phyloP scores from a whole-genome alignment of 2,888 invertebrate species.

The Zeuzera pyrina region DNA sequence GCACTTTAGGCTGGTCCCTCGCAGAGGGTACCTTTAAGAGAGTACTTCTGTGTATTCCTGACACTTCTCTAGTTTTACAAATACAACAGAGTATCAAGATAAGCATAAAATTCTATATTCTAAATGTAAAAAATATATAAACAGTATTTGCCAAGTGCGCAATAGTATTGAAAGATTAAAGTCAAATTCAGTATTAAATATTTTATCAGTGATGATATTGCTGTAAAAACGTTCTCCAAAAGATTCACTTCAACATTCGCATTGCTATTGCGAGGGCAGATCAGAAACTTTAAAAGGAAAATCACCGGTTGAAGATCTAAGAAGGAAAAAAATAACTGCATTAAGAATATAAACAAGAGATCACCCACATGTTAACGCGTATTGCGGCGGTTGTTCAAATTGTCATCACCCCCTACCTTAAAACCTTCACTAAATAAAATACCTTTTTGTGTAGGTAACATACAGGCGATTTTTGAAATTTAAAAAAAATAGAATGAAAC shows the following conservation, averaged over 20 bases:
- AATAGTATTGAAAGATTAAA: background rate
- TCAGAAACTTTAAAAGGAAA: constrained; percentile 4
- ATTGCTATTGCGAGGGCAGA: constrained; percentile 4
- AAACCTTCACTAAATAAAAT: background rate
- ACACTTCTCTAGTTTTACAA: no score
- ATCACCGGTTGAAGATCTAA: constrained; percentile 2
- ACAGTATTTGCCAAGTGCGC: background rate
- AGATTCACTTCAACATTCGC: background rate
- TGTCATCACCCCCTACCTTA: background rate
- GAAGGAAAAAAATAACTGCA: constrained; percentile 3
- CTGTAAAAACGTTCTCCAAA: background rate
- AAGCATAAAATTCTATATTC: background rate
- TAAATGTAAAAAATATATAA: background rate
- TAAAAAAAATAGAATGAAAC: constrained; percentile 1
- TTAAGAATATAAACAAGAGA: constrained; percentile 3
- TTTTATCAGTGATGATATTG: background rate
- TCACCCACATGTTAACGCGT: constrained; percentile 1
- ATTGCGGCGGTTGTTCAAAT: background rate
- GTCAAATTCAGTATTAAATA: background rate
- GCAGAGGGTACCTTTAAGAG: no score
- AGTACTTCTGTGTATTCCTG: no score
- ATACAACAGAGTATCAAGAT: no score
- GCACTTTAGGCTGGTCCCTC: no score
- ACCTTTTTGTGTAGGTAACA: background rate
- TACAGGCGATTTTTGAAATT: background rate